phyloP scores from a whole-genome alignment of 2,888 invertebrate genomes.

The Achlya flavicornis region DNA sequence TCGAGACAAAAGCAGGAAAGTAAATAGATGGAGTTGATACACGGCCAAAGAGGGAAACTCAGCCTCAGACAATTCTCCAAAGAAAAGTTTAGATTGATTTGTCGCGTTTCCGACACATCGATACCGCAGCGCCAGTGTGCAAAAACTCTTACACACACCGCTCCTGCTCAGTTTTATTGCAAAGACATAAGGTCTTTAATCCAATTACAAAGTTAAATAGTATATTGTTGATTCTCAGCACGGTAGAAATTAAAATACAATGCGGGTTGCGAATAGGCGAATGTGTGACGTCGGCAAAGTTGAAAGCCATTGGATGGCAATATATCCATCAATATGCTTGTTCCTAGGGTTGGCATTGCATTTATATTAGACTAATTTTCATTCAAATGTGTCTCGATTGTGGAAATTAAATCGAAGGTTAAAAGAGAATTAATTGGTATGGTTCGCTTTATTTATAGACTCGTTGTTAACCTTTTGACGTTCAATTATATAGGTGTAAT shows the following conservation, averaged over 20 bases:
- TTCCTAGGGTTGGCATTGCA: slow-evolving; percentile 46
- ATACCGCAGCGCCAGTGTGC: slow-evolving; percentile 9
- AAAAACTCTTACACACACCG: background rate
- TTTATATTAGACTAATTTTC: slow-evolving; percentile 13
- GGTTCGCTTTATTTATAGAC: background rate
- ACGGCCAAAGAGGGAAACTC: slow-evolving; percentile 8
- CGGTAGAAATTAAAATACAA: slow-evolving; percentile 77
- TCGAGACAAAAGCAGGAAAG: slow-evolving; percentile 3
- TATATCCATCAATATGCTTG: slow-evolving; percentile 66
- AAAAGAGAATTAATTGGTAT: slow-evolving; percentile 12
- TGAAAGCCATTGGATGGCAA: slow-evolving; percentile 71
- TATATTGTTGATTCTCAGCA: slow-evolving; percentile 70
- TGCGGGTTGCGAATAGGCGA: slow-evolving; percentile 63
- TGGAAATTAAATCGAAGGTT: slow-evolving; percentile 15
- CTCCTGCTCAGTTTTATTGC: background rate
- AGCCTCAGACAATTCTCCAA: background rate
- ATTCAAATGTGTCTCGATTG: slow-evolving; percentile 9
- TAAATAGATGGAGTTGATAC: slow-evolving; percentile 7
- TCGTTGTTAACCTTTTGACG: background rate
- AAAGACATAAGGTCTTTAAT: background rate
- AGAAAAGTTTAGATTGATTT: slow-evolving; percentile 8
- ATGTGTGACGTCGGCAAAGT: slow-evolving; percentile 73
- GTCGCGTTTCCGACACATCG: slow-evolving; percentile 3
- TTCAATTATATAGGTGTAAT: background rate
- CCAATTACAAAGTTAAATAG: slow-evolving; percentile 6